Conservation (phyloP, 2,888 invertebrate genomes). For the Zonitis immaculata region DNA sequence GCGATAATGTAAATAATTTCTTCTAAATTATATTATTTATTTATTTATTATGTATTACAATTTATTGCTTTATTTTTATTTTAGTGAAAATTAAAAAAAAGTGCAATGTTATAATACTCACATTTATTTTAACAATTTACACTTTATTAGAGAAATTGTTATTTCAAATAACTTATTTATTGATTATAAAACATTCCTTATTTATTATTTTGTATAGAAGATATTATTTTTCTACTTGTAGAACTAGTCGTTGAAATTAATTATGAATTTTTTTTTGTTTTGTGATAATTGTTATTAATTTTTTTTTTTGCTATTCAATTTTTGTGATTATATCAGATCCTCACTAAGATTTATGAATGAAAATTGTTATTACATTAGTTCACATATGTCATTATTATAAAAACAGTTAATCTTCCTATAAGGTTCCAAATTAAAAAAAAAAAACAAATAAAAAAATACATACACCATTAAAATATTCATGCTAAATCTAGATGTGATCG, state of each 20-base stretch:
- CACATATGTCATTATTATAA: not conserved
- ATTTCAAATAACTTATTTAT: constrained; percentile 6
- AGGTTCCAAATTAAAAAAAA: not conserved
- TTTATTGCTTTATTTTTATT: constrained; percentile 7
- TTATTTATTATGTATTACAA: constrained; percentile 12
- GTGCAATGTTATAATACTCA: constrained; percentile 21
- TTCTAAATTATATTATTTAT: constrained; percentile 10
- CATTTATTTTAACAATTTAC: constrained; percentile 5
- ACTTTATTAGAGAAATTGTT: constrained; percentile 5
- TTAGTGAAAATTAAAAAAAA: constrained; percentile 5
- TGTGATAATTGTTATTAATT: constrained; percentile 19
- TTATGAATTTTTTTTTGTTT: constrained; percentile 21
- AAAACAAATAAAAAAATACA: not conserved
- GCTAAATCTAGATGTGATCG: not conserved
- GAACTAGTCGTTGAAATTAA: constrained; percentile 25
- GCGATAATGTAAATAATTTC: constrained; percentile 12
- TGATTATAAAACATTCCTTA: constrained; percentile 32
- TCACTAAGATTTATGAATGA: constrained; percentile 4
- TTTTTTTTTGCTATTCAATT: constrained; percentile 10
- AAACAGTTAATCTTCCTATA: no score
- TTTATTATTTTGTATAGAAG: constrained; percentile 28
- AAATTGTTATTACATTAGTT: constrained; percentile 14
- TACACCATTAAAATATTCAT: not conserved
- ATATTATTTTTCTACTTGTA: constrained; percentile 33
- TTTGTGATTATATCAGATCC: constrained; percentile 9